Base-by-base conservation (phyloP, 2,888 invertebrate genomes). In the Nezara viridula region DNA sequence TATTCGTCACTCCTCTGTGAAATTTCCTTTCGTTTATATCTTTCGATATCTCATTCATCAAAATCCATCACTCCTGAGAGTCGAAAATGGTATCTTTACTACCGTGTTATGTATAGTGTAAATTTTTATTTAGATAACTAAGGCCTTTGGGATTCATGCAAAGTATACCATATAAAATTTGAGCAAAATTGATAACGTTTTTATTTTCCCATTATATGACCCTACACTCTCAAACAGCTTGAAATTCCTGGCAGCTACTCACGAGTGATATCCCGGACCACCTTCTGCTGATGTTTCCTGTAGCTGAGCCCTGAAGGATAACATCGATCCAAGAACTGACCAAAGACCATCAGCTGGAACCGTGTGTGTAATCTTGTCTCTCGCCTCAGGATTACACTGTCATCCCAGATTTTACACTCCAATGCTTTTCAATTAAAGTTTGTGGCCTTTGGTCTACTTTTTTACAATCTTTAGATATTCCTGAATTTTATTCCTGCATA, bases 391-490 rank as follows among this genome's bases (percentile, higher is more conserved):
- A 47, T 81, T 81, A 81, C 24, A n/a, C 81, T 44, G 81, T 44
- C 81, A 81, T 81, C 81, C 81, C 81, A 44, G 44, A 81, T 44
- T 81, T 81, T 81, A 81, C 81, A n/a, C 44, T 44, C 44, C 44
- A 47, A 81, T 81, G n/a, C 24, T n/a, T 81, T 81, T 81, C 44
- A 81, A 44, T 81, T 73, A 73, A 73, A 37, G 37, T 47, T 81
- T 47, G n/a, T n/a, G 24, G 44, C 44, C 44, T 44, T 81, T 44
- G 44, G 44, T 16, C n/a, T 81, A 44, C 44, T 81, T 81, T n/a
- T n/a, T 14, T 16, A 10, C 19, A 73, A 73, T 1, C 66, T 21
- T 21, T 19, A 21, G 66, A 2, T 73, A 37, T 73, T 73, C 19
- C n/a, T n/a, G n/a, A n/a, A n/a, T 19, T 73, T 37, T 7, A 19